phyloP scores from a whole-genome alignment of 2,113 vertebrate genomes.

The Struthidea cinerea region DNA sequence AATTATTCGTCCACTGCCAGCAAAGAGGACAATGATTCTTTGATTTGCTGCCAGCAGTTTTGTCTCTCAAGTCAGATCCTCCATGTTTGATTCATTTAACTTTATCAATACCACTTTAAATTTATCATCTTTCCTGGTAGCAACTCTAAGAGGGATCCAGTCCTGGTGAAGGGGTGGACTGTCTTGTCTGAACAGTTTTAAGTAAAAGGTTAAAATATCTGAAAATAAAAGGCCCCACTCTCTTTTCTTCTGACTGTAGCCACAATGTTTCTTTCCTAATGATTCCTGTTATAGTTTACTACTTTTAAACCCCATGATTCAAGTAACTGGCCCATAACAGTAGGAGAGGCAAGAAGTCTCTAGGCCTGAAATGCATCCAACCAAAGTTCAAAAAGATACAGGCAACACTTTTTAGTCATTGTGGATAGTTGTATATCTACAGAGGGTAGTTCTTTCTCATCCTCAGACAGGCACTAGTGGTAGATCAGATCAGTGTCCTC shows the following conservation, averaged over 20 bases:
- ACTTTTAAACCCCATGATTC: background rate
- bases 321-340: background rate
- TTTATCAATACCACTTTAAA: background rate
- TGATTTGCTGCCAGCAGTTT: constrained; percentile 16
- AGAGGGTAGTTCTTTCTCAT: background rate
- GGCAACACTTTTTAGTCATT: background rate
- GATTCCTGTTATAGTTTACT: background rate
- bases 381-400: background rate
- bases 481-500: background rate
- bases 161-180: background rate
- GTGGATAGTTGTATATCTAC: background rate
- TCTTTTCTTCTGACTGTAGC: background rate
- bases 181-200: background rate
- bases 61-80: background rate
- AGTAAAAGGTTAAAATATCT: background rate
- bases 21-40: constrained; percentile 46
- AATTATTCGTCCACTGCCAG: constrained; percentile 49
- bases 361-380: background rate
- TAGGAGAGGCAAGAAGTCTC: background rate
- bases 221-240: background rate
- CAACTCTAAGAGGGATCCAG: background rate
- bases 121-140: background rate
- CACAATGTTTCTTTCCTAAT: background rate
- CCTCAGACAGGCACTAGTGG: background rate
- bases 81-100: background rate